Base-by-base conservation (phyloP, 2,888 invertebrate genomes). In the Willowsia nigromaculata region DNA sequence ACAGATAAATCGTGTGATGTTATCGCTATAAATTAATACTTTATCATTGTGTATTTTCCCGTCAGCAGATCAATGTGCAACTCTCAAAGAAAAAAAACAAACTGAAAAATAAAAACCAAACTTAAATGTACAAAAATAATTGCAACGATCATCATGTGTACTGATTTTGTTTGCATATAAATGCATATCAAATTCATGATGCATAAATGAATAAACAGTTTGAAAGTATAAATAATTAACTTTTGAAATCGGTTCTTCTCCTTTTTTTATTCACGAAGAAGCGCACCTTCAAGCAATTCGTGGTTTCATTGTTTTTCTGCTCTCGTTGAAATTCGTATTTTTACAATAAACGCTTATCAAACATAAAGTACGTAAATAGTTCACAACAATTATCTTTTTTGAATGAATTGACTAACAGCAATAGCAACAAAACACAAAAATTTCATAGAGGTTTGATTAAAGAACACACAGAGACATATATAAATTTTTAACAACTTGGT, bases 91-190 rank as follows among this genome's bases (percentile, higher is more conserved):
- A 40, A 3, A 56, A 80, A 80, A 80, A 56, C 80, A n/a, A 56
- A 78, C 33, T 22, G 56, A 80, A 59, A 80, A 80, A 37, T 59
- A 80, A 80, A 80, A 53, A 76, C 53, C 50, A 80, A 80, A 80
- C 6, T 56, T 78, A 78, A 40, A 80, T 59, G 59, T 80, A 80
- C 80, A 80, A 76, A 76, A 74, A 18, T 9, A 43, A 74, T 13
- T 22, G 22, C 6, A 22, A 40, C n/a, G 37, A 4, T 53, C 7
- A 7, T n/a, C 18, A 4, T 25, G 11, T 71, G 2, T 18, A 18
- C 7, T 9, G 27, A 18, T 9, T 53, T 18, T 53, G 18, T 22
- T 53, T 5, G 53, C 33, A 65, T 33, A 33, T 33, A n/a, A 18
- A 3, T n/a, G 0, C 53, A 18, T 56, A 18, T 22, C 22, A 53